Conservation (phyloP, 1,140 invertebrate species). For the Thaumatotibia leucotreta region DNA sequence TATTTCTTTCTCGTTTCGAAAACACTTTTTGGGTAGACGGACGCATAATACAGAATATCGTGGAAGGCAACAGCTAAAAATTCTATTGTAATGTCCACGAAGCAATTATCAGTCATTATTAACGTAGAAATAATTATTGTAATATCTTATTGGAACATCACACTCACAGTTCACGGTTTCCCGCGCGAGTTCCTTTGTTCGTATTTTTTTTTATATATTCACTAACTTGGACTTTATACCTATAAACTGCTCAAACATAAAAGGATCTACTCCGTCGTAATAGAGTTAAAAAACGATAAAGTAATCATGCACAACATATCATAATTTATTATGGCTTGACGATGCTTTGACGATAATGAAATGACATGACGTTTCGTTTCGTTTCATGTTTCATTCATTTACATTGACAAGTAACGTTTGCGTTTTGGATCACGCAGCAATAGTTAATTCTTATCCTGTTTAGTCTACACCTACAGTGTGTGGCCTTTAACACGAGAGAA, state of each 20-base stretch:
- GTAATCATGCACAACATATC: no score
- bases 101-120: conserved; percentile 51
- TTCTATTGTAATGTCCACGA: conserved; percentile 68
- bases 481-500: no score
- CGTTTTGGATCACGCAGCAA: neutral
- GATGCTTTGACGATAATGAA: neutral
- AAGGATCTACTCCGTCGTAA: no score
- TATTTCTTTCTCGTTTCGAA: conserved; percentile 79
- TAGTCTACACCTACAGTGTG: no score
- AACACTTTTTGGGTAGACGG: conserved; percentile 78
- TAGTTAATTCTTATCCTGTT: neutral
- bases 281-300: neutral
- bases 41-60: conserved; percentile 75
- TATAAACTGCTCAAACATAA: no score
- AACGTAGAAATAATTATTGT: neutral
- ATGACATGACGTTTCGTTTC: neutral
- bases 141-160: neutral
- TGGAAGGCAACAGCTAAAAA: conserved; percentile 80
- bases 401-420: neutral
- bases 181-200: no score
- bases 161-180: neutral
- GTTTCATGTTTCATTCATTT: neutral
- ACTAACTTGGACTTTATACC: no score
- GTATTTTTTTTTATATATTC: no score
- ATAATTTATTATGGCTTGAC: no score